Conservation (phyloP, 2,797 vertebrate species). For the Crax fasciolata region DNA sequence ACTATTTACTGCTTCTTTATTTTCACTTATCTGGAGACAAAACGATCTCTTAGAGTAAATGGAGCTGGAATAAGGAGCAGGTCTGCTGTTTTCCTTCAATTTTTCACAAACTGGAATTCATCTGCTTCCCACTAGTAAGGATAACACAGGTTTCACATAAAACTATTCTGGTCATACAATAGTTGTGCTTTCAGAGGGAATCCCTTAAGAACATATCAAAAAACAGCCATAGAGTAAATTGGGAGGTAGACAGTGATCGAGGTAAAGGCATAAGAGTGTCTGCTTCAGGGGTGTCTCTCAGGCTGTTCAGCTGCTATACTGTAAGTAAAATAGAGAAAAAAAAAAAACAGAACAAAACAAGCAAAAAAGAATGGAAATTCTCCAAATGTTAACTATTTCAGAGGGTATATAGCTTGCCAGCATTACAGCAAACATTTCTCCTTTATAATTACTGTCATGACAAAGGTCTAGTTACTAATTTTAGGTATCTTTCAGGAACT, state of each 20-base stretch:
- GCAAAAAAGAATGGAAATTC: background rate
- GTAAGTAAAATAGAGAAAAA: background rate
- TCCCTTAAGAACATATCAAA: background rate
- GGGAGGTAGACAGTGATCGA: background rate
- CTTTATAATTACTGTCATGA: background rate
- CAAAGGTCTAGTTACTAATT: background rate
- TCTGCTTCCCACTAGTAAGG: background rate
- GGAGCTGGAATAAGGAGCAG: background rate
- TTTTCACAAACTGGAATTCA: background rate
- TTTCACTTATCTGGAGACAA: background rate
- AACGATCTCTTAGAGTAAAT: background rate
- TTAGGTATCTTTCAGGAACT: background rate
- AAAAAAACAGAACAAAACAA: background rate
- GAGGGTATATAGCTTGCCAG: background rate
- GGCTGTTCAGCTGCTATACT: background rate
- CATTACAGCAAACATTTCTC: background rate
- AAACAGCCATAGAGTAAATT: accelerated
- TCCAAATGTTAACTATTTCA: background rate
- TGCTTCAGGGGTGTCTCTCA: background rate
- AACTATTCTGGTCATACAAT: background rate
- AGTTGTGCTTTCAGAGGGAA: background rate
- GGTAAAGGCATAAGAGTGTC: accelerated
- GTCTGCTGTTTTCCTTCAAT: background rate
- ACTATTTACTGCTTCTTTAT: background rate
- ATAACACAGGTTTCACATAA: background rate